phyloP scores from a whole-genome alignment of 2,888 invertebrate species.

The Atethmia centrago region DNA sequence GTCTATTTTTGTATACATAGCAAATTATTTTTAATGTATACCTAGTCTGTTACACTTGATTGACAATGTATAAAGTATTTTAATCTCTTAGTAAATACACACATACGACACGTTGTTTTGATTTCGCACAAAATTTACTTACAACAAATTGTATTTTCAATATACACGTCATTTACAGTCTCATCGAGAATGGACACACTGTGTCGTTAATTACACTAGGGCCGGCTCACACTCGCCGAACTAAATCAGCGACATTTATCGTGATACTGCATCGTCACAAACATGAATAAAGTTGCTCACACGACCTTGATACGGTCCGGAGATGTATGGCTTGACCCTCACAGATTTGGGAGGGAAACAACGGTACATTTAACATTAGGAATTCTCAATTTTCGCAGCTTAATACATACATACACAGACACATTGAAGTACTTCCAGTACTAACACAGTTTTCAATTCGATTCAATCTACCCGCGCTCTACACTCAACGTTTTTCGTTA shows the following conservation, averaged over 20 bases:
- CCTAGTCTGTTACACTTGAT: conserved; percentile 14
- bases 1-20: conserved; percentile 18
- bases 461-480: conserved; percentile 19
- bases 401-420: conserved; percentile 35
- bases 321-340: conserved; percentile 50
- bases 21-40: conserved; percentile 15
- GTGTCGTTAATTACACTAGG: conserved; percentile 28
- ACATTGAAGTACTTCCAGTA: conserved; percentile 39
- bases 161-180: conserved; percentile 37
- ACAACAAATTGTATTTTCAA: conserved; percentile 2
- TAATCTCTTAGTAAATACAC: conserved; percentile 38
- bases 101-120: neutral
- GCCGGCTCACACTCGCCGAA: conserved; percentile 12
- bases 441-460: conserved; percentile 31
- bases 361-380: conserved; percentile 48
- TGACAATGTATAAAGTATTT: conserved; percentile 36
- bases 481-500: conserved; percentile 17
- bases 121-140: conserved; percentile 5
- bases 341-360: conserved; percentile 42
- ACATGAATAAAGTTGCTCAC: conserved; percentile 44
- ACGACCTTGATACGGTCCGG: conserved; percentile 42
- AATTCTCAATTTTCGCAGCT: conserved; percentile 39
- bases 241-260: conserved; percentile 28
- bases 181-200: conserved; percentile 42
- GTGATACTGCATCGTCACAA: conserved; percentile 32